Evolutionary conservation across 2,113 vertebrate genomes (phyloP).

Genomic region (Ramphastos sulfuratus): DNA sequence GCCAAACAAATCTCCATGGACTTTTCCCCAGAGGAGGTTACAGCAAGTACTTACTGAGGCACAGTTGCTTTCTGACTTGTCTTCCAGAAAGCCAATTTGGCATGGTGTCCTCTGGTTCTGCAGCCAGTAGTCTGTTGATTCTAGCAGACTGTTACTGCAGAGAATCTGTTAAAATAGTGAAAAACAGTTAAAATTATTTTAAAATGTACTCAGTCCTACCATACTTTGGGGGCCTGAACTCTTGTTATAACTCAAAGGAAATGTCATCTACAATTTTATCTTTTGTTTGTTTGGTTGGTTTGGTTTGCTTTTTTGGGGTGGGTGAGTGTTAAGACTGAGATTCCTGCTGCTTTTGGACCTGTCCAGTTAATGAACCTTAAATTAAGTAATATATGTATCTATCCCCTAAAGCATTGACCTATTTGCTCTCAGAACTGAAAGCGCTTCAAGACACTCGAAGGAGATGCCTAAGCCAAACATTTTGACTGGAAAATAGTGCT

Average conservation of each 20-base stretch:
- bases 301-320: too few species aligned
- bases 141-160: conserved; percentile 87
- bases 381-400: neutral
- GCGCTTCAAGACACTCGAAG: neutral
- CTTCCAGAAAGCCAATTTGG: conserved; percentile 88
- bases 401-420: neutral
- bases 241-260: neutral
- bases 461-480: neutral
- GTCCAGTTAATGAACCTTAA: neutral
- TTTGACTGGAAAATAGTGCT: neutral
- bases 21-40: neutral
- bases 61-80: conserved; percentile 84
- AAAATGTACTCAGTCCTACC: neutral
- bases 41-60: conserved; percentile 84
- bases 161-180: conserved; percentile 84
- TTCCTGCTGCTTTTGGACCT: neutral
- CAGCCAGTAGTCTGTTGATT: conserved; percentile 95
- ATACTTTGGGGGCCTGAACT: neutral
- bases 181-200: neutral
- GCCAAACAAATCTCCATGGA: neutral
- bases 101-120: conserved; percentile 90
- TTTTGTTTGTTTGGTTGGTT: too few species aligned
- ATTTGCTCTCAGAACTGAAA: neutral
- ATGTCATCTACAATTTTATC: neutral
- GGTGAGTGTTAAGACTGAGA: neutral